Evolutionary conservation across 1,140 invertebrate species (phyloP), one percentile per base, ranked within the genome.

Genomic region (Diorhabda sublineata): DNA sequence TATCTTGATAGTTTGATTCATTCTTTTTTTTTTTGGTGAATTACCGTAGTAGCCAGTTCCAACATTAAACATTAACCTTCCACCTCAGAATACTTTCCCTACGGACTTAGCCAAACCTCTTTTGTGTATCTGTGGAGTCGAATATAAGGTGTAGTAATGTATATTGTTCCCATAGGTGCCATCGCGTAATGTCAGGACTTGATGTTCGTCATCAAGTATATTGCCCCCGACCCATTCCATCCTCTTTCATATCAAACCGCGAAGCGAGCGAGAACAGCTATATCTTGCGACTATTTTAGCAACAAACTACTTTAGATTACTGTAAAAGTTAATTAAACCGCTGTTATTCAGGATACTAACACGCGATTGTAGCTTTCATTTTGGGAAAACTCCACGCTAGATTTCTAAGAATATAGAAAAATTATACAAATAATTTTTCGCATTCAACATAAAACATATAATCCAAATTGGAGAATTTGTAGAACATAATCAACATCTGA

Each of bases 131-230:
- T 52, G 47, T 52, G n/a, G 47, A 52, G 47, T n/a, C 6, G 47
- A 52, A 52, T 52, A n/a, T 52, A 52, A 52, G 47, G 47, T 52
- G 47, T 52, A 52, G 47, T 52, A 52, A 52, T n/a, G 47, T 6
- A 52, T 52, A 52, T 52, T 52, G 47, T 52, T 52, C 47, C 47
- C 47, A 52, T n/a, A 52, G 47, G 47, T 52, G 47, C 47, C 47
- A 52, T 52, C 6, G 47, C 47, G 47, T 52, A 52, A 52, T 52
- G 47, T 52, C 47, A 52, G n/a, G 47, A 52, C 47, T 52, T 52
- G 47, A 52, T 52, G 47, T n/a, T 52, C 47, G 47, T 52, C 47
- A 52, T 52, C 47, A 52, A 52, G 47, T 52, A 52, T 52, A 52
- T 52, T 52, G 47, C 47, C 47, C 47, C 26, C 47, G 47, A 52